Evolutionary conservation across 1,140 invertebrate genomes (phyloP), one percentile per base, ranked within the genome.

Genomic region (Drosophila persimilis): DNA sequence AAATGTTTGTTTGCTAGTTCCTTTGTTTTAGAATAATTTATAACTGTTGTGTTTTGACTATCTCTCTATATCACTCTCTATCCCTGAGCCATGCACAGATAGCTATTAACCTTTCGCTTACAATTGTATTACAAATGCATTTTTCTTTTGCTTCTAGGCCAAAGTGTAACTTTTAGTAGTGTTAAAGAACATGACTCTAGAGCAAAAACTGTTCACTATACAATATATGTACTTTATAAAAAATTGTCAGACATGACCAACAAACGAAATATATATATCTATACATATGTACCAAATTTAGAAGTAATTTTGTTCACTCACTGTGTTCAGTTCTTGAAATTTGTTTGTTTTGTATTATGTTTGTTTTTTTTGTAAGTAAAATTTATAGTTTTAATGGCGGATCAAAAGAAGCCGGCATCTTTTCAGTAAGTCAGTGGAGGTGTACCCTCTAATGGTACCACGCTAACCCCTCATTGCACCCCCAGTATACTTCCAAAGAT

Each of bases 401-500:
- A 64, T 4, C 8, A 56, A 11, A 55, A 72, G 13, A 71, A 56
- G 9, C 3, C 29, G 0, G 35, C 24, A 3, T 3, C 44, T 1
- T 69, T 69, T 43, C 48, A 48, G 65, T 69, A 43, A 69, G 50
- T 20, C 43, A 2, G 15, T 46, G 15, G 4, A 0, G 11, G 35
- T 5, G 35, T 1, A 9, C 2, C 2, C n/a, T 11, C 1, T 20
- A 0, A 22, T 2, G 5, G 35, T 11, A 3, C 9, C 35, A 4
- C 17, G 2, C 11, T 61, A 1, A 45, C 9, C 9, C n/a, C 4
- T 9, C 8, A 7, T 11, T 3, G 13, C 24, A 24, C 9, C 13
- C 24, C 29, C 5, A 97, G 96, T 72, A 90, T 97, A 26, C 51
- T 99, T 31, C 98, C 98, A 62, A 99, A 99, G 93, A 97, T 99